Evolutionary conservation across 2,797 vertebrate species (phyloP).

Genomic region (Sibirionetta formosa): DNA sequence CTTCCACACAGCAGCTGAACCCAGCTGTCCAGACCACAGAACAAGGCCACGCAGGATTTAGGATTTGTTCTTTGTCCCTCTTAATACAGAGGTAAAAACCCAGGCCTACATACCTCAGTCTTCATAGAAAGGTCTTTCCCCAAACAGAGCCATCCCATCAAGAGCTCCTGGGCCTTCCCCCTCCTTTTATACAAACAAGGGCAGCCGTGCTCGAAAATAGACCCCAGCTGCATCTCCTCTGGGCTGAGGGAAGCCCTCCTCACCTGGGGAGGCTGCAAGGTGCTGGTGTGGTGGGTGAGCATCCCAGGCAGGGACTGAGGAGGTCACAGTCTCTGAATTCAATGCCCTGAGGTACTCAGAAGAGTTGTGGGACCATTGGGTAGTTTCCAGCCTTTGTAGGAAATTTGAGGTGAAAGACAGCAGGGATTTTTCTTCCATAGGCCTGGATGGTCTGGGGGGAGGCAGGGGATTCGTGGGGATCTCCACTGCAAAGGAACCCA

Average conservation of each 20-base stretch:
- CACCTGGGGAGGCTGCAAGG: not conserved
- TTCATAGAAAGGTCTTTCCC: accelerated
- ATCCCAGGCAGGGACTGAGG: not conserved
- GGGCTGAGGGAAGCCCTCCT: not conserved
- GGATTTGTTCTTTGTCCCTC: not conserved
- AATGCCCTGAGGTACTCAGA: not conserved
- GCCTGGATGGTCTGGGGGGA: not conserved
- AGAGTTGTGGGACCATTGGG: not conserved
- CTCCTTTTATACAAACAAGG: not conserved
- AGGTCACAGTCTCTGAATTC: not conserved
- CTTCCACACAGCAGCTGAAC: not conserved
- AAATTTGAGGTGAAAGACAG: not conserved
- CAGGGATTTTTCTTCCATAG: not conserved
- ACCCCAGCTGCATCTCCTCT: not conserved
- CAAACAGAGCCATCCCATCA: not conserved
- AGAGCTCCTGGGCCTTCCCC: accelerated
- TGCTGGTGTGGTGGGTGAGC: not conserved
- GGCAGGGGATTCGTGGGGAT: not conserved
- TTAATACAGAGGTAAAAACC: not conserved
- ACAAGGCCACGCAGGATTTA: not conserved
- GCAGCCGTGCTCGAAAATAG: not conserved
- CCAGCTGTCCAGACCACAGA: not conserved
- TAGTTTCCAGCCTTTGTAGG: not conserved
- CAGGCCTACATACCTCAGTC: not conserved
- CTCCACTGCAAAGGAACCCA: not conserved